Evolutionary conservation across 2,113 vertebrate genomes (phyloP).

Genomic region (Mellivora capensis): DNA sequence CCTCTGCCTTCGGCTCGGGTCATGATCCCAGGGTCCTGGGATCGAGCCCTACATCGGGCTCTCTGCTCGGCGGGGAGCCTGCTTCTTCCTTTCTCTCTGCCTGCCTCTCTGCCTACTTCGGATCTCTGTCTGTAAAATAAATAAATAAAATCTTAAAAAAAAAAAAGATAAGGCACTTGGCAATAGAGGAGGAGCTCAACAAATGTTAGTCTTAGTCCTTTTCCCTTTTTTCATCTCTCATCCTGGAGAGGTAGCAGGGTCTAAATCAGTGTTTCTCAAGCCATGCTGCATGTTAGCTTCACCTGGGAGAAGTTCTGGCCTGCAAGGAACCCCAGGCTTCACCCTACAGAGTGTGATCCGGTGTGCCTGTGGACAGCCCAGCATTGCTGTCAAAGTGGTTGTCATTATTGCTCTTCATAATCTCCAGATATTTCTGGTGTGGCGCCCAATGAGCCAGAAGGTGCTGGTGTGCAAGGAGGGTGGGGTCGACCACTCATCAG

Average conservation of each 20-base stretch:
- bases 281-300: neutral
- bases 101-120: too few species aligned
- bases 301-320: neutral
- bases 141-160: too few species aligned
- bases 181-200: neutral
- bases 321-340: neutral
- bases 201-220: neutral
- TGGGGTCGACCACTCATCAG: neutral
- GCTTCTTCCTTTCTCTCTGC: too few species aligned
- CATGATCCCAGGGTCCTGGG: too few species aligned
- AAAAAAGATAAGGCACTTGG: neutral
- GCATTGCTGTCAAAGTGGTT: neutral
- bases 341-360: constrained; percentile 8
- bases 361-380: neutral
- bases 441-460: neutral
- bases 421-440: constrained; percentile 38
- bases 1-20: too few species aligned
- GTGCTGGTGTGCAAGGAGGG: neutral
- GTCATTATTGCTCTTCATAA: constrained; percentile 11
- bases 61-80: too few species aligned
- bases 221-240: neutral
- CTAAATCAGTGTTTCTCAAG: neutral
- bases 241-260: neutral
- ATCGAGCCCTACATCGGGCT: too few species aligned
- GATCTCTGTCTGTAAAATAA: too few species aligned